These are phyloP conservation scores for Tetrax tetrax DNA, from an alignment of 2,113 vertebrate genomes.

Conservation along the genomic window DNA sequence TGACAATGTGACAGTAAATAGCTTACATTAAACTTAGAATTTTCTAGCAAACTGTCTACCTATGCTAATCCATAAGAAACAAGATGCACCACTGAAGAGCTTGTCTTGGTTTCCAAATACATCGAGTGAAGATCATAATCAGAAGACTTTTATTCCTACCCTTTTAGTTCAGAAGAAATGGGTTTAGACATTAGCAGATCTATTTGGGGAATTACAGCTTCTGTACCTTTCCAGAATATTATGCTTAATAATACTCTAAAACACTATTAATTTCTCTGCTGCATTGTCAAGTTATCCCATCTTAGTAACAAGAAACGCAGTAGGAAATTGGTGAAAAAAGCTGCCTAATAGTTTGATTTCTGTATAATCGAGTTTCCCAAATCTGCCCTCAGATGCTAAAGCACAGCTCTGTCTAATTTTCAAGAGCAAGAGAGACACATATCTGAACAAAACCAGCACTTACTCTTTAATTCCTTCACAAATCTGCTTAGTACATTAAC, in stretches of 20 bases:
- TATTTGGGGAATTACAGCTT: neutral
- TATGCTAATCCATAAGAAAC: neutral
- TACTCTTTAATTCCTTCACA: slow-evolving; percentile 24
- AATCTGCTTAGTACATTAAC: slow-evolving; percentile 8
- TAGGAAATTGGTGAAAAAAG: slow-evolving; percentile 1
- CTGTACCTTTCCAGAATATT: neutral
- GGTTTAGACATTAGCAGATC: neutral
- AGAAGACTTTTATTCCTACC: neutral
- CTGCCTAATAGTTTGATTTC: neutral
- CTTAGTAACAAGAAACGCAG: neutral
- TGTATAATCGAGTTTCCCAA: slow-evolving; percentile 22
- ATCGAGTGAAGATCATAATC: neutral
- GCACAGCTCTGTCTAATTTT: neutral
- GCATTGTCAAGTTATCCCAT: neutral
- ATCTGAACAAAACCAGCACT: slow-evolving; percentile 40
- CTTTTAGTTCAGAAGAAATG: neutral
- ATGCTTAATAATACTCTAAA: neutral
- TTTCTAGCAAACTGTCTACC: neutral
- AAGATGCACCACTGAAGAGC: neutral
- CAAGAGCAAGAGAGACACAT: neutral
- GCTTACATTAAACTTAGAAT: neutral
- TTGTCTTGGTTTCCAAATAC: neutral
- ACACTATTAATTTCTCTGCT: slow-evolving; percentile 6
- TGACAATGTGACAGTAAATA: neutral
- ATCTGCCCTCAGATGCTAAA: slow-evolving; percentile 28